A percentile compares a stretch with the other conserved stretches of the same genome.
Conservation (phyloP, 2,113 vertebrate genomes). For the Apodemus sylvaticus region DNA sequence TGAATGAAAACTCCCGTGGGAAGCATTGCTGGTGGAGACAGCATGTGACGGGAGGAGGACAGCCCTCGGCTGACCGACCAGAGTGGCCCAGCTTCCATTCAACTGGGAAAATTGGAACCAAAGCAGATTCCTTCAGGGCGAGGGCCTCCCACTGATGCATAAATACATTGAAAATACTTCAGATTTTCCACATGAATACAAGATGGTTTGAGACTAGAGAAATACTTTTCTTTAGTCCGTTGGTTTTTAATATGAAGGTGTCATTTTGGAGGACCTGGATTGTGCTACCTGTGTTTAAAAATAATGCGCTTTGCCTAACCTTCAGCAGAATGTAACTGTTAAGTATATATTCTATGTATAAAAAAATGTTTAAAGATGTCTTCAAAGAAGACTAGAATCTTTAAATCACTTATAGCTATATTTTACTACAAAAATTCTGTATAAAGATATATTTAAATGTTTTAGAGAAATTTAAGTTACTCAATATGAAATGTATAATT, state of each 20-base stretch:
- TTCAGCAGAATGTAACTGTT: constrained; percentile 92
- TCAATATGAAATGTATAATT: constrained; percentile 88
- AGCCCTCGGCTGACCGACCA: neutral
- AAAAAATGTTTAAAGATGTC: constrained; percentile 89
- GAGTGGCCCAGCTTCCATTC: neutral
- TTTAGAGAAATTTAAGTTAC: constrained; percentile 88
- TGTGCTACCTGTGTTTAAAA: constrained; percentile 87
- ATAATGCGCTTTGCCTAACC: constrained; percentile 90
- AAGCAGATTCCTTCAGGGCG: constrained; percentile 9
- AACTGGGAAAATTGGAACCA: constrained; percentile 29
- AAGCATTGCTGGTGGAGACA: neutral
- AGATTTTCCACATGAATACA: constrained; percentile 22
- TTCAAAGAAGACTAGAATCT: constrained; percentile 93
- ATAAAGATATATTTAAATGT: constrained; percentile 91
- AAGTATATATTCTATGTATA: constrained; percentile 89
- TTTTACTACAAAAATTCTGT: constrained; percentile 92
- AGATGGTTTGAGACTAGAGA: neutral
- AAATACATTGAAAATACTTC: neutral
- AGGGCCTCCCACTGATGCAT: neutral
- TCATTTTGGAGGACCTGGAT: constrained; percentile 70
- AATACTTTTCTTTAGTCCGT: constrained; percentile 17
- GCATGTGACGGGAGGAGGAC: neutral
- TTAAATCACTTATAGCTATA: constrained; percentile 92
- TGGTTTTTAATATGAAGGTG: constrained; percentile 64
- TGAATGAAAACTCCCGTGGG: neutral